Evolutionary conservation across 2,113 vertebrate species (phyloP).

Genomic region (Bos indicus): DNA sequence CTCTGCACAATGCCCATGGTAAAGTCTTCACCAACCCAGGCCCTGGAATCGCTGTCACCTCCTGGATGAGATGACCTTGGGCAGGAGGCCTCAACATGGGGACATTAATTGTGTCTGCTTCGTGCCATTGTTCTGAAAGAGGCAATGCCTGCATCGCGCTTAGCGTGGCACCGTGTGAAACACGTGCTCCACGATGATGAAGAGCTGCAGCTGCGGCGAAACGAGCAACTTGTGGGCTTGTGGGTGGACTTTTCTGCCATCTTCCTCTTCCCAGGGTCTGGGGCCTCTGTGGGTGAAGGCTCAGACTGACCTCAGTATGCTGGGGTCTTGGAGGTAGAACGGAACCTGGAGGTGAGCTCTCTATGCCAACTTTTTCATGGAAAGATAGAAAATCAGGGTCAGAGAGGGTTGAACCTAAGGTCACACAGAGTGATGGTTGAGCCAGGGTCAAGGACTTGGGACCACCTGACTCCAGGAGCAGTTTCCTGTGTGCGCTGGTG

Average conservation of each 20-base stretch:
- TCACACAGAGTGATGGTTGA: neutral
- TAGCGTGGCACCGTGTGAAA: fast-evolving
- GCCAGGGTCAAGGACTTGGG: no score
- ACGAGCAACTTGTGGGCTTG: neutral
- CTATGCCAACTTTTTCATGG: no score
- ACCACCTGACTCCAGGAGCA: neutral
- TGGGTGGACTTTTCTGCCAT: neutral
- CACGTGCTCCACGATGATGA: fast-evolving
- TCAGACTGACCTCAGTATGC: neutral
- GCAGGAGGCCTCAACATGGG: neutral
- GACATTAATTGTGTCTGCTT: neutral
- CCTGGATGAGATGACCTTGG: neutral
- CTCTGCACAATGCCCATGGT: fast-evolving
- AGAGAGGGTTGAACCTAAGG: neutral
- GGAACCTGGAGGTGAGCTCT: neutral
- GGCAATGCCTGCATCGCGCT: fast-evolving
- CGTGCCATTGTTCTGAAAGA: fast-evolving
- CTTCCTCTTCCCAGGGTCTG: neutral
- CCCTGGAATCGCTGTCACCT: neutral
- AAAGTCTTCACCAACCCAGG: neutral
- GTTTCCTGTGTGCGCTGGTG: no score
- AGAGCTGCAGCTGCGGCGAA: fast-evolving
- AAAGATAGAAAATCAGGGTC: neutral
- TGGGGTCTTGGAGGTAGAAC: neutral
- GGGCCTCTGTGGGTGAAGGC: neutral